Evolutionary conservation across 2,113 vertebrate species (phyloP), one percentile per base, ranked within the genome.

Genomic region (Gorsachius goisagi): DNA sequence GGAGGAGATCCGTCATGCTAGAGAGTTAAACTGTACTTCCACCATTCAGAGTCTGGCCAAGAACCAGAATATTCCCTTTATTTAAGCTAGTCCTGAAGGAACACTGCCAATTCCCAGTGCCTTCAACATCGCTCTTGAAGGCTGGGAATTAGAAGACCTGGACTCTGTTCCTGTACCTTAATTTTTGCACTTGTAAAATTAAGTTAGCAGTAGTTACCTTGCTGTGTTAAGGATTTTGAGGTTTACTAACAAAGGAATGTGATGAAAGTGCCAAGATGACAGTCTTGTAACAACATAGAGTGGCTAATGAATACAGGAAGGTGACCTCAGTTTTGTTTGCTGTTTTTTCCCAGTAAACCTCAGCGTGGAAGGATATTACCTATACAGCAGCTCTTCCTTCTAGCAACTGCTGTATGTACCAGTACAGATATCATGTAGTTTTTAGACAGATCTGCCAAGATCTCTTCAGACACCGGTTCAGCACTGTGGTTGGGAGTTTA

Each of bases 1-100:
- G 66, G n/a, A 90, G 55, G 58, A 75, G 44, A 67, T 79, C 6
- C 1, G 3, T 95, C 53, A 76, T 55, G 69, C 64, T 92, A 47
- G 73, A 84, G 52, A 82, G 77, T 75, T 95, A 91, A 87, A 72
- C 37, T 30, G 19, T 60, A 16, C 60, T 90, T 85, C 30, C 24
- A 76, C n/a, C 27, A 33, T 53, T 89, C 32, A 69, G 56, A 88
- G 28, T 76, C 74, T 93, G 77, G 69, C 84, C 53, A 87, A 85
- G 89, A 79, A 89, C 37, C 77, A 89, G 69, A 71, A 76, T 93
- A 73, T 89, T 96, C 53, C 37, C 74, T 91, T 91, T 73, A 89
- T 93, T 96, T 96, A 93, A 97, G 62, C 35, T 53, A 68, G 50
- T 73, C 62, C 62, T 92, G 83, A 76, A 95, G 91, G 91, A 96